A percentile compares a stretch with the other conserved stretches of the same genome.
These are phyloP conservation scores for Hydrotaea diabolus DNA, from an alignment of 2,888 invertebrate genomes.

Conservation along the genomic window DNA sequence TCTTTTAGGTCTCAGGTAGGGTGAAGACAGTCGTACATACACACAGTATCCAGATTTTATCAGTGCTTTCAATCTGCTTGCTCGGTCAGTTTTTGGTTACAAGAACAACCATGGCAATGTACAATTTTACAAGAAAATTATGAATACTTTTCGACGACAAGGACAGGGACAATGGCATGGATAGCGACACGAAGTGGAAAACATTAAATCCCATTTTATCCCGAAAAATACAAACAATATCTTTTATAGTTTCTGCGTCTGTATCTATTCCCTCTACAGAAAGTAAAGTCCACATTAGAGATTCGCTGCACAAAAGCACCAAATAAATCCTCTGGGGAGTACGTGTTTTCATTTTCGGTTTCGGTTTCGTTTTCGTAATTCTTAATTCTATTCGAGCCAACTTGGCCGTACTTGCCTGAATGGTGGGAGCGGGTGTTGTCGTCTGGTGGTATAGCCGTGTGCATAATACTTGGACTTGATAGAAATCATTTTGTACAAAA, in stretches of 20 bases:
- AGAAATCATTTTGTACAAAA: conserved; percentile 16
- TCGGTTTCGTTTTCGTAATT: not conserved
- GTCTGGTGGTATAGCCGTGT: not conserved
- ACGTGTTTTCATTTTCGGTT: conserved; percentile 34
- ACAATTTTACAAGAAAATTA: not conserved
- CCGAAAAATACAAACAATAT: conserved; percentile 7
- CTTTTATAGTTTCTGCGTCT: not conserved
- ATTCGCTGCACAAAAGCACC: conserved; percentile 27
- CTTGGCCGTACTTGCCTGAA: not conserved
- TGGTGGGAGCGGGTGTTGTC: not conserved
- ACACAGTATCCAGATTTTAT: not conserved
- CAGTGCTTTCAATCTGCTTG: not conserved
- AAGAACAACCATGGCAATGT: not conserved
- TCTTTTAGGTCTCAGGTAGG: not conserved
- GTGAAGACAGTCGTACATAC: not conserved
- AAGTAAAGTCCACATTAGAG: conserved; percentile 19
- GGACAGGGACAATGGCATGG: not conserved
- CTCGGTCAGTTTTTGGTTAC: not conserved
- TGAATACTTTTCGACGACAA: not conserved
- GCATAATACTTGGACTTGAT: conserved; percentile 11
- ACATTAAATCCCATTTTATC: not conserved
- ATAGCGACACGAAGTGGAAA: not conserved
- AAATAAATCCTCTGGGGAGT: conserved; percentile 30
- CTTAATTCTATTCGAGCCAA: not conserved
- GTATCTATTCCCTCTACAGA: not conserved